Percentiles rank a stretch among this genome's conserved stretches.
phyloP scores from a whole-genome alignment of 2,888 invertebrate species.

The Melieria crassipennis region DNA sequence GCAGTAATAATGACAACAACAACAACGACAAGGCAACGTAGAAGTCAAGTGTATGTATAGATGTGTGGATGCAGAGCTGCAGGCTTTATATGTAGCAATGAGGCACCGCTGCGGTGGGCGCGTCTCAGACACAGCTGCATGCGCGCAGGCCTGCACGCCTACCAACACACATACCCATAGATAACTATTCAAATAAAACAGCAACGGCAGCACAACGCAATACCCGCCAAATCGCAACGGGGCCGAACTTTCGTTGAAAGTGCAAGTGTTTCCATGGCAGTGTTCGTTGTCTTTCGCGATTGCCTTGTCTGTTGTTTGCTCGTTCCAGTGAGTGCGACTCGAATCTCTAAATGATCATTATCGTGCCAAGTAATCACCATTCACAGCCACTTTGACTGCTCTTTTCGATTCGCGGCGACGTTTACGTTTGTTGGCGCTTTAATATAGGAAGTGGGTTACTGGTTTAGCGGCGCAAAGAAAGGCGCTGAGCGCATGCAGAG shows the following conservation, averaged over 20 bases:
- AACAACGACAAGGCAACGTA: neutral
- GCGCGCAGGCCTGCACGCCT: neutral
- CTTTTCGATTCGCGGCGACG: too few species aligned
- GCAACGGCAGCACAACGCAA: neutral
- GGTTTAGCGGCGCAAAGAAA: conserved; percentile 17
- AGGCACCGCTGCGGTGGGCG: neutral
- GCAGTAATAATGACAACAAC: neutral
- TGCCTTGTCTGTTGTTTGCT: too few species aligned
- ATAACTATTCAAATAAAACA: conserved; percentile 22
- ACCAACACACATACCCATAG: conserved; percentile 20
- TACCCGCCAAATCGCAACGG: neutral
- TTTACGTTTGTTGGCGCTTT: conserved; percentile 27
- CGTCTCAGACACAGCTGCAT: conserved; percentile 1
- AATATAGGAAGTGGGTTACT: conserved; percentile 35
- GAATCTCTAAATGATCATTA: too few species aligned
- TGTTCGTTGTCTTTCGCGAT: conserved; percentile 38
- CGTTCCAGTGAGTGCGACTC: too few species aligned
- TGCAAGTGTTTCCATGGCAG: conserved; percentile 57
- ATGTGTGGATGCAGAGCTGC: conserved; percentile 5
- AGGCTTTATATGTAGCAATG: neutral
- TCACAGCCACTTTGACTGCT: too few species aligned
- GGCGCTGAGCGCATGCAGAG: neutral
- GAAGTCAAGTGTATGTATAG: neutral
- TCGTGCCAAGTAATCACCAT: too few species aligned
- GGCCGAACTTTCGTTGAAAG: conserved; percentile 55